Base-by-base conservation (phyloP, 1,140 invertebrate genomes). In the Amyelois transitella region DNA sequence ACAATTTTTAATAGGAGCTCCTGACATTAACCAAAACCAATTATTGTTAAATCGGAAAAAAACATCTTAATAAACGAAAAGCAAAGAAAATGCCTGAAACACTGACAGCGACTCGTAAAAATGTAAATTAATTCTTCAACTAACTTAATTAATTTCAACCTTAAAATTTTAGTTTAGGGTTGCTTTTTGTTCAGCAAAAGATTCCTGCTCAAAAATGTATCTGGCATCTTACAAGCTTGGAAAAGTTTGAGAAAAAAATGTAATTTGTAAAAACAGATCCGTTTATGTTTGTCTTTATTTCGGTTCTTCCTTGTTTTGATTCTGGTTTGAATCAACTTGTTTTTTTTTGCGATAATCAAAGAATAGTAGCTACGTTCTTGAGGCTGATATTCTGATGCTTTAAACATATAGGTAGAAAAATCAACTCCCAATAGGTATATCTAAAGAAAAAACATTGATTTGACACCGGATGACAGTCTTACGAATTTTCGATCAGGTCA, bases 201-300 rank as follows among this genome's bases (percentile, higher is more conserved):
- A 52, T 52, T 38, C 50, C 55, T 52, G 38, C 38, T 47, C 51
- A 21, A 48, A 50, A 51, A 47, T 52, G n/a, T 38, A 14, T 38
- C 12, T 1, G 6, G 12, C 12, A 14, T 38, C 32, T 38, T 14
- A 38, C 32, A 38, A 38, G 32, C 32, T 4, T 2, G 32, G 32
- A 57, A 22, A 58, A 58, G 49, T 58, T 58, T n/a, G n/a, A n/a
- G 49, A 22, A 7, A 52, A 58, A 58, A 58, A 58, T 45, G 50
- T 58, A 58, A 52, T 58, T 58, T 52, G 55, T 25, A 52, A 58
- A 45, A 58, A 58, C 55, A 58, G 52, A 20, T 51, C 22, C 43
- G 55, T 56, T 49, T 55, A 10, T 7, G 38, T 44, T 57, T 51
- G 50, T 14, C 2, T 32, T 21, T n/a, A 4, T 14, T 2, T 32